phyloP scores from a whole-genome alignment of 2,888 invertebrate species.

The Drosophila trichaetosa region DNA sequence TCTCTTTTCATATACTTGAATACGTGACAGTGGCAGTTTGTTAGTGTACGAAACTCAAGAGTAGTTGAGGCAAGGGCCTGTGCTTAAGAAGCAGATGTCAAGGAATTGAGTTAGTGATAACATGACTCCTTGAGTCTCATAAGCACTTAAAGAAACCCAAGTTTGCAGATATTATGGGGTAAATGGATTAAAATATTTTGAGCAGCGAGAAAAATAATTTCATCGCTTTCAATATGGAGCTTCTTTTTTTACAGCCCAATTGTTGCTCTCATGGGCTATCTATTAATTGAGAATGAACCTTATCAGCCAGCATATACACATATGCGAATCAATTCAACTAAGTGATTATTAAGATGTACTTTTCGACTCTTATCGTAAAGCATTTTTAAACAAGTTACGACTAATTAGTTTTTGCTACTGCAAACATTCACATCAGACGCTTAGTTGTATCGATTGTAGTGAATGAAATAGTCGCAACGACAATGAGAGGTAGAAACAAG shows the following conservation, averaged over 20 bases:
- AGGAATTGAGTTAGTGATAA: constrained; percentile 43
- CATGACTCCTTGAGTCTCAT: constrained; percentile 33
- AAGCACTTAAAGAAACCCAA: constrained; percentile 34
- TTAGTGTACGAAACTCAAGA: constrained; percentile 38
- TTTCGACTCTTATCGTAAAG: constrained; percentile 31
- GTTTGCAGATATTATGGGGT: constrained; percentile 12
- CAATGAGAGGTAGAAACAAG: constrained; percentile 27
- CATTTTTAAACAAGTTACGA: constrained; percentile 8
- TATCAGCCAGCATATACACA: constrained; percentile 21
- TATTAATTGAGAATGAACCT: neutral
- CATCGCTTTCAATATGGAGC: neutral
- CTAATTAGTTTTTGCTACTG: constrained; percentile 21
- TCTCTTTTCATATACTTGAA: constrained; percentile 27
- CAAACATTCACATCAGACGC: neutral
- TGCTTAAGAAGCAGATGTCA: constrained; percentile 20
- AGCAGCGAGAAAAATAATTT: neutral
- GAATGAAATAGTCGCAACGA: constrained; percentile 11
- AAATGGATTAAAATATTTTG: neutral
- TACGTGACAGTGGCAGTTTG: constrained; percentile 41
- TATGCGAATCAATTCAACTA: neutral
- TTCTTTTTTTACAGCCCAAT: neutral
- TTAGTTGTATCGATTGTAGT: constrained; percentile 16
- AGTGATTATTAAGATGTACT: constrained; percentile 2
- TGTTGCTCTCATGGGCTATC: neutral
- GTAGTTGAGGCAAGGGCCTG: constrained; percentile 26